phyloP scores from a whole-genome alignment of 2,113 vertebrate species.

The Pygoscelis adeliae region DNA sequence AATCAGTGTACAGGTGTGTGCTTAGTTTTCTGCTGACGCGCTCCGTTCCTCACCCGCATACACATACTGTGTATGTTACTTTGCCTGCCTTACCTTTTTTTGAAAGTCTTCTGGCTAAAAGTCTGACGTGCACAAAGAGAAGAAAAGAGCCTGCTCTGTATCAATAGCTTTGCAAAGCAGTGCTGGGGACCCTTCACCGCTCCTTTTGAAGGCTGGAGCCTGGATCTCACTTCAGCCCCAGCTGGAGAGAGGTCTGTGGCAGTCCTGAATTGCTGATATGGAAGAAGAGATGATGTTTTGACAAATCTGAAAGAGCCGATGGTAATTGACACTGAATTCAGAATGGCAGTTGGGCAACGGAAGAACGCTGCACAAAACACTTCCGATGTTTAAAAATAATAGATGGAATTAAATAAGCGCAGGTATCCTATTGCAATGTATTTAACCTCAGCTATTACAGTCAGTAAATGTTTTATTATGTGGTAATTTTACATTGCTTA shows the following conservation, averaged over 20 bases:
- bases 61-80: rapidly evolving
- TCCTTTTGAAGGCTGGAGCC: neutral
- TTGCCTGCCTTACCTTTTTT: neutral
- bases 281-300: neutral
- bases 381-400: neutral
- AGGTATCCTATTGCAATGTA: neutral
- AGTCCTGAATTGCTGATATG: rapidly evolving
- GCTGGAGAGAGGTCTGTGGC: neutral
- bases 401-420: neutral
- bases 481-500: neutral
- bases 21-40: rapidly evolving
- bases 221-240: neutral
- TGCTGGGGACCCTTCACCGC: neutral
- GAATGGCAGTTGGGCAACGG: neutral
- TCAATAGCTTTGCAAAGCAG: neutral
- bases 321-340: neutral
- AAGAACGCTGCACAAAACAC: neutral
- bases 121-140: neutral
- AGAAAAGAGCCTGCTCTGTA: neutral
- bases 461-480: neutral
- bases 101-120: neutral
- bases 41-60: neutral
- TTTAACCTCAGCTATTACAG: no score
- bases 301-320: neutral
- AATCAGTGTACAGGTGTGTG: rapidly evolving